Evolutionary conservation across 2,797 vertebrate species (phyloP).

Genomic region (Dryobates pubescens): DNA sequence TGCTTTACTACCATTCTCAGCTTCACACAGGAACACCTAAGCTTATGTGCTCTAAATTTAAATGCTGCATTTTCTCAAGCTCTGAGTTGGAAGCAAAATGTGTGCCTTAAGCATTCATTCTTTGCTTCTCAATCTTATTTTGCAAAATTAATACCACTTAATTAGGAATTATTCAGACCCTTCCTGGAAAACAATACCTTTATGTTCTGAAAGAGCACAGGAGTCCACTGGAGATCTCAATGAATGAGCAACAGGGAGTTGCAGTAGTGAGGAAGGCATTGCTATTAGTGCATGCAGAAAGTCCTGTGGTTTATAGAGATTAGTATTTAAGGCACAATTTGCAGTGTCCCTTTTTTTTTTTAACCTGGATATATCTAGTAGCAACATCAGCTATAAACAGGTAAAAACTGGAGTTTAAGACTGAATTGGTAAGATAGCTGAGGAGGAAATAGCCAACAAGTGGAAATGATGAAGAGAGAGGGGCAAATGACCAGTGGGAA

Average conservation of each 20-base stretch:
- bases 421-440: not conserved
- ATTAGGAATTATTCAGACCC: not conserved
- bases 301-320: not conserved
- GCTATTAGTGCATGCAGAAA: not conserved
- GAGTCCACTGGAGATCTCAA: not conserved
- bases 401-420: not conserved
- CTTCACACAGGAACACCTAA: not conserved
- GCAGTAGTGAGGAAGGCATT: not conserved
- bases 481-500: constrained; percentile 1
- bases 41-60: not conserved
- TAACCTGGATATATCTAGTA: not conserved
- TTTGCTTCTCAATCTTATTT: constrained; percentile 1
- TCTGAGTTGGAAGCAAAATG: not conserved
- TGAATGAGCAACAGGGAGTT: not conserved
- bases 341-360: not conserved
- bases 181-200: not conserved
- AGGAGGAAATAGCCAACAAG: constrained; percentile 15
- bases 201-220: not conserved
- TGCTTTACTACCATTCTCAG: constrained; percentile 8
- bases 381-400: not conserved
- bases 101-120: not conserved
- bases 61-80: not conserved
- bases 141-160: not conserved
- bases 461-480: not conserved
- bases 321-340: not conserved